Evolutionary conservation across 2,888 invertebrate genomes (phyloP), one percentile per base, ranked within the genome.

Genomic region (Drosophila siamana): DNA sequence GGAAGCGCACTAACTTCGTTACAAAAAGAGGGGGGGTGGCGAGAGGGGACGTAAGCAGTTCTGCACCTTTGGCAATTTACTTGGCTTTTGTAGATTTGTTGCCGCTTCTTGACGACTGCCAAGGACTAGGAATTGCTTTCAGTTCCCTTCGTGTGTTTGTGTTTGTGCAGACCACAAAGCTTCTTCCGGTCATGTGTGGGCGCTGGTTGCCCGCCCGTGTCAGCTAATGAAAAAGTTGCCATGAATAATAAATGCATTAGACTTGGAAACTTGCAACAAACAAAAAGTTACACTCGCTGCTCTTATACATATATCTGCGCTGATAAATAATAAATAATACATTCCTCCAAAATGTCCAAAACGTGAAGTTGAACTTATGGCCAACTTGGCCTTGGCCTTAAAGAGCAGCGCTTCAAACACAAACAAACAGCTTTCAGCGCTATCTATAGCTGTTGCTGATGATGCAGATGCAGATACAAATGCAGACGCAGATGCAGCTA

Each of bases 211-310:
- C 43, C 47, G 41, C 64, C 43, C 36, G 19, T 65, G 48, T 36
- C 44, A 65, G 69, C 72, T 89, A 89, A 86, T 86, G 89, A 86
- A 89, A 89, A 89, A 89, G 89, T 84, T 84, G 80, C 62, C 77
- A 77, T 87, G 89, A 82, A 89, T 86, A 86, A 89, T 86, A 88
- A 88, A 86, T 85, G 88, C 89, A 89, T 74, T 85, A 74, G 64
- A 75, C 55, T n/a, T n/a, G n/a, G 62, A 77, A 88, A 83, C 78
- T 81, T 68, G 61, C 55, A 36, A 65, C 66, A 65, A 57, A 70
- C 63, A 80, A 69, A 33, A 86, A 79, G 64, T 62, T 82, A 19
- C 41, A 9, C 55, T 44, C 30, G 40, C 33, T 30, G 40, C 24
- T 28, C 19, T 41, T 61, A 57, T 52, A 75, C 55, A 64, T 66